phyloP scores from a whole-genome alignment of 2,113 vertebrate genomes.

The Charadrius vociferus region DNA sequence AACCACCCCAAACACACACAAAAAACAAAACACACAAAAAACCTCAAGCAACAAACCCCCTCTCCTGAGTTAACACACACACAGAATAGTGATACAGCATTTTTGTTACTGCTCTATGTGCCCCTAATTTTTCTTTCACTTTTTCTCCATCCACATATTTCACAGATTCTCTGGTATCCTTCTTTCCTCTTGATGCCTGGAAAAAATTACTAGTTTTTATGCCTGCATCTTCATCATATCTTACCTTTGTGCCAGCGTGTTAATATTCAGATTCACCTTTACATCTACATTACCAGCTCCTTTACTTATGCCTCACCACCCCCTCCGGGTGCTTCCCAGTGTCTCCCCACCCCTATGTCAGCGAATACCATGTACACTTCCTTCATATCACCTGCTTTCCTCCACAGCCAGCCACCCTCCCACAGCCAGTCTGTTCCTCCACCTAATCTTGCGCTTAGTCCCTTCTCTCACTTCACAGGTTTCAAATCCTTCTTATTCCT shows the following conservation, averaged over 20 bases:
- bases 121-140: neutral
- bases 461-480: constrained; percentile 13
- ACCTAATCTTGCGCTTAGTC: neutral
- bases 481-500: constrained; percentile 1
- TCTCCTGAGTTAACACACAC: neutral
- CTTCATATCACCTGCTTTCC: neutral
- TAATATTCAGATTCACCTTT: neutral
- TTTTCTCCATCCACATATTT: neutral
- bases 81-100: neutral
- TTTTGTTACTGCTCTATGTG: neutral
- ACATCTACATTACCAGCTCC: neutral
- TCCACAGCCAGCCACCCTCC: constrained; percentile 45
- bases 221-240: neutral
- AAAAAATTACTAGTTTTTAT: neutral
- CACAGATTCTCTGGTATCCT: neutral
- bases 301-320: neutral
- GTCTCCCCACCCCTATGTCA: neutral
- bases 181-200: neutral
- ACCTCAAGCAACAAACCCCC: neutral
- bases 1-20: neutral
- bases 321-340: neutral
- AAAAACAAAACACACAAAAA: neutral
- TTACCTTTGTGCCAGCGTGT: neutral
- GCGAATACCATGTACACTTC: neutral
- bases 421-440: constrained; percentile 48